phyloP scores from a whole-genome alignment of 2,888 invertebrate genomes.

The Hirtodrosophila cameraria region DNA sequence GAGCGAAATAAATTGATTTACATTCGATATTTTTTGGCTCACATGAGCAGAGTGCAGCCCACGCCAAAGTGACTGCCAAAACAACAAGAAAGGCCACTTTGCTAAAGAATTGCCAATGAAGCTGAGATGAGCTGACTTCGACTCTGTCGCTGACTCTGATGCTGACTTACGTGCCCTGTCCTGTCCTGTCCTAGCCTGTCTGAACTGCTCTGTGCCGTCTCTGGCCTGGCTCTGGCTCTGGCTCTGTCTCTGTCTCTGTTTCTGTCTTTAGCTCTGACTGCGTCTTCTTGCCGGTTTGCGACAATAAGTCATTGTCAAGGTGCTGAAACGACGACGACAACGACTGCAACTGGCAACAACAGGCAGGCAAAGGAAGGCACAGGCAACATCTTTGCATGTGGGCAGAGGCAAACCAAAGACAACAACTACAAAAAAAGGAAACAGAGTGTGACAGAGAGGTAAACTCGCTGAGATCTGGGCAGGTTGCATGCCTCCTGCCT shows the following conservation, averaged over 20 bases:
- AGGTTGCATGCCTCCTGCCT: slow-evolving; percentile 32
- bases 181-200: background rate
- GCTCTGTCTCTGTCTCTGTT: slow-evolving; percentile 7
- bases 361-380: slow-evolving; percentile 12
- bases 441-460: background rate
- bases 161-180: slow-evolving; percentile 26
- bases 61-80: slow-evolving; percentile 35
- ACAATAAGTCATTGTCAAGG: slow-evolving; percentile 78
- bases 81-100: slow-evolving; percentile 70
- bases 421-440: slow-evolving; percentile 1
- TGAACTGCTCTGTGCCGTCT: background rate
- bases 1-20: slow-evolving; percentile 71
- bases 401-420: slow-evolving; percentile 35
- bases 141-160: slow-evolving; percentile 14
- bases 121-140: slow-evolving; percentile 53
- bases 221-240: slow-evolving; percentile 15
- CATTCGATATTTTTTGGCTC: slow-evolving; percentile 50
- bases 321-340: slow-evolving; percentile 61
- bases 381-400: slow-evolving; percentile 57
- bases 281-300: slow-evolving; percentile 32
- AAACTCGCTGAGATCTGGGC: slow-evolving; percentile 17
- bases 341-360: slow-evolving; percentile 53
- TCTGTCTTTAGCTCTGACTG: slow-evolving; percentile 9
- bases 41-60: slow-evolving; percentile 35
- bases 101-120: slow-evolving; percentile 69